A percentile compares a stretch with the other conserved stretches of the same genome.
phyloP scores from a whole-genome alignment of 1,140 invertebrate species.

The Callitettix versicolor region DNA sequence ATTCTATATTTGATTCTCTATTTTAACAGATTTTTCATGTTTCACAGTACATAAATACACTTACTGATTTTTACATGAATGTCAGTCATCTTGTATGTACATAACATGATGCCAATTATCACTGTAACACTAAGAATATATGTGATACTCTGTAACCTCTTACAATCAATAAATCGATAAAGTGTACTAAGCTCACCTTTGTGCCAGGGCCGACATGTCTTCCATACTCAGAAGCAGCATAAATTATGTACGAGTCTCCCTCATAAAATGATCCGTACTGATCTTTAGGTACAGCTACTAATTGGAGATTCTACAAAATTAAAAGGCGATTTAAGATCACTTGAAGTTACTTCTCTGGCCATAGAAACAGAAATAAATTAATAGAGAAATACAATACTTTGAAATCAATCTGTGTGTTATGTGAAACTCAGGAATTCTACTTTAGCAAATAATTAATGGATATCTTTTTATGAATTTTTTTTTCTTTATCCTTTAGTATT shows the following conservation, averaged over 20 bases:
- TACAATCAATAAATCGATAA: too few species aligned
- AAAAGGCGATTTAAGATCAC: conserved; percentile 5
- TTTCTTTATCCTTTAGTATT: too few species aligned
- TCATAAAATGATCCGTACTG: conserved; percentile 59
- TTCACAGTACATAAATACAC: too few species aligned
- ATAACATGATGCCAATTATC: too few species aligned
- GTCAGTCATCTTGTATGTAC: too few species aligned
- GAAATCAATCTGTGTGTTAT: not conserved
- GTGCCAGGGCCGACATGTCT: conserved; percentile 20
- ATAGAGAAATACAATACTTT: too few species aligned
- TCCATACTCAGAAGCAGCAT: conserved; percentile 24
- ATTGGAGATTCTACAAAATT: conserved; percentile 41
- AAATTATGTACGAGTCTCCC: conserved; percentile 64
- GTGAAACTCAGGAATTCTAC: not conserved
- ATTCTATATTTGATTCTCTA: too few species aligned
- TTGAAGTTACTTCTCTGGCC: not conserved
- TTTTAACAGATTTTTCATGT: too few species aligned
- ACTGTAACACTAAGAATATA: too few species aligned
- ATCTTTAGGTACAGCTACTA: conserved; percentile 42
- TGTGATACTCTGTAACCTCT: too few species aligned
- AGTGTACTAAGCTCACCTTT: too few species aligned
- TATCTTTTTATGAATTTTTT: conserved; percentile 1
- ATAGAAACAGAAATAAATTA: not conserved
- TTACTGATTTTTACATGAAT: too few species aligned
- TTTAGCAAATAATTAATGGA: not conserved